Evolutionary conservation across 23 tunicate genomes (phyloP), one percentile per base, ranked within the genome.

Genomic region (Styela plicata): DNA sequence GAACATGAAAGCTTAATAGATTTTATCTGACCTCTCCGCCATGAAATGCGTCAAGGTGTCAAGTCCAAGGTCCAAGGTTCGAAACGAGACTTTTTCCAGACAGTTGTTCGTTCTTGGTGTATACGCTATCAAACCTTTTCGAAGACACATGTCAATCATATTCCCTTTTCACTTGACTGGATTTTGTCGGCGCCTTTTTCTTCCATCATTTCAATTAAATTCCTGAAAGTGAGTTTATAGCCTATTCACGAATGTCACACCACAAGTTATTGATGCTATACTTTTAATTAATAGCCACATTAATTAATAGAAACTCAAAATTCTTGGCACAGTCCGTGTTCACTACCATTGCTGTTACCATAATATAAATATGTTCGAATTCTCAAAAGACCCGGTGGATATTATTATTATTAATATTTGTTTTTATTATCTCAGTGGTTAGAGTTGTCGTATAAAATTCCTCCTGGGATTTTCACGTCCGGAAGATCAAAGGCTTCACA

Each of bases 391-490:
- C 70, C 70, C 31, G 29, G 31, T 66, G 30, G 70, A 24, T 24
- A 66, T 66, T 66, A 27, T 27, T 24, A 27, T 24, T 24, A 66
- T 66, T 66, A 27, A 66, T 66, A 66, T 66, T 66, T 66, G 70
- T 66, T 66, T 66, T 66, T 44, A 44, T 44, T 44, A 44, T 44
- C 57, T 44, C 57, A 44, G 57, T 13, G 57, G 57, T 44, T 13
- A 5, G 57, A 44, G 57, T 44, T 44, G 57, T 44, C 57, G 57
- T 44, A 44, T 44, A 44, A 44, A 44, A 44, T 44, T 44, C 57
- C 57, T 44, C 57, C 57, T 5, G 57, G 57, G 57, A 44, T 44
- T 44, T 44, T 44, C 57, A 44, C 57, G 57, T 44, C 57, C 57
- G 57, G 57, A 44, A 44, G 57, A 44, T 44, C 57, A 44, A 44